Base-by-base conservation (phyloP, 1,140 invertebrate genomes). In the Tigriopus japonicus region DNA sequence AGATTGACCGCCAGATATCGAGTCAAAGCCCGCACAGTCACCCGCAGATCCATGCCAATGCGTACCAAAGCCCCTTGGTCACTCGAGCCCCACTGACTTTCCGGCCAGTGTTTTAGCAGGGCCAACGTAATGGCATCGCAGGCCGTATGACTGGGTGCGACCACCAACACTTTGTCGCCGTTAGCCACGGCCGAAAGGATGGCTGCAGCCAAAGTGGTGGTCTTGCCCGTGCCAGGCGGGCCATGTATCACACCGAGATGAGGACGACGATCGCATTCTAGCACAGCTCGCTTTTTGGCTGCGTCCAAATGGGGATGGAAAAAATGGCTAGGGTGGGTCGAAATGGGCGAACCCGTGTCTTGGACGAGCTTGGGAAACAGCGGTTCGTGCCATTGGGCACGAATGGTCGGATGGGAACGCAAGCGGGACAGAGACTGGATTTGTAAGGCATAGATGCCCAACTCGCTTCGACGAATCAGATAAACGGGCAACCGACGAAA, bases 161-260 rank as follows among this genome's bases (percentile, higher is more conserved):
- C 2, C 17, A 28, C 58, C 9, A 60, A 42, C 1, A 60, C 58
- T 19, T 28, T 15, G 14, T 51, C 41, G 13, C 42, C 58, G 51
- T 60, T 60, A 6, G 45, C 42, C 13, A 60, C 41, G 28, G 58
- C 58, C 6, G 42, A 52, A 2, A 60, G 2, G 6, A 60, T 15
- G 6, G 35, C 41, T 7, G 58, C 15, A 6, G 58, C 42, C 6
- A 60, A 42, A 19, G 42, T 17, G n/a, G 58, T 60, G 21, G 58
- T 60, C 28, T 60, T 60, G 5, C 58, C 58, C 15, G 58, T 60
- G 15, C 58, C 58, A 42, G 58, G 58, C 5, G 58, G 58, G 14
- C 58, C 58, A 54, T 60, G 58, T 6, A 60, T 52, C 13, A 60
- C 14, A 15, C 17, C 6, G 2, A 58, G 23, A 42, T 28, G 41